Base-by-base conservation (phyloP, 2,797 vertebrate genomes). In the Cyprinella venusta region DNA sequence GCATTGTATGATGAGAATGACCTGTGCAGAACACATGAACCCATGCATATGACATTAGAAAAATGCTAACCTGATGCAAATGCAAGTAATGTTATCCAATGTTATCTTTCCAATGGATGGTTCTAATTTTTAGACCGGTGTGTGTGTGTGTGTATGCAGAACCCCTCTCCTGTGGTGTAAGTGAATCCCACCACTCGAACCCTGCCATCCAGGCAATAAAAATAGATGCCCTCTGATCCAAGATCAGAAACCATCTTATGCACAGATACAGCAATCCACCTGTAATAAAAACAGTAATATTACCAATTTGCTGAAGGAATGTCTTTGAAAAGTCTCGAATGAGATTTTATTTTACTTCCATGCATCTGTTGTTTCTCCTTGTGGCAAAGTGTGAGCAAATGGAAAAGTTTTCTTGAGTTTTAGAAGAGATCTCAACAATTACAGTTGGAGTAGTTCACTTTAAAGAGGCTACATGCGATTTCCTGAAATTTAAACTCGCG, bases 141-240 rank as follows among this genome's bases (percentile, higher is more conserved):
- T 33, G 33, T 33, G 30, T 33, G 38, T 36, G 36, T 42, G 40
- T 42, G 40, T 10, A 9, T 45, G 42, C 42, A 45, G 42, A 0
- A 13, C 3, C 12, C 42, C 42, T 76, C 48, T 77, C 65, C 65
- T 78, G 45, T 71, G 56, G 63, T 56, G 54, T 45, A 4, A 45
- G 45, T 70, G 52, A 76, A 71, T 74, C 40, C 30, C 82, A 24
- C 63, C 33, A 79, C 74, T 61, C 52, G 5, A 77, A 83, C 69
- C 61, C 71, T 82, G 59, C 75, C 80, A 80, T 56, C 71, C 85
- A 56, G 64, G 54, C 38, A 42, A 79, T 88, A 88, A 79, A 85
- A 87, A 88, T 84, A 88, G 38, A 54, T 70, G 59, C 26, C 42
- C 77, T 81, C 77, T 84, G 84, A 68, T 38, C 45, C n/a, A 59